Conservation (phyloP, 2,888 invertebrate species). For the Lepas anatifera region DNA sequence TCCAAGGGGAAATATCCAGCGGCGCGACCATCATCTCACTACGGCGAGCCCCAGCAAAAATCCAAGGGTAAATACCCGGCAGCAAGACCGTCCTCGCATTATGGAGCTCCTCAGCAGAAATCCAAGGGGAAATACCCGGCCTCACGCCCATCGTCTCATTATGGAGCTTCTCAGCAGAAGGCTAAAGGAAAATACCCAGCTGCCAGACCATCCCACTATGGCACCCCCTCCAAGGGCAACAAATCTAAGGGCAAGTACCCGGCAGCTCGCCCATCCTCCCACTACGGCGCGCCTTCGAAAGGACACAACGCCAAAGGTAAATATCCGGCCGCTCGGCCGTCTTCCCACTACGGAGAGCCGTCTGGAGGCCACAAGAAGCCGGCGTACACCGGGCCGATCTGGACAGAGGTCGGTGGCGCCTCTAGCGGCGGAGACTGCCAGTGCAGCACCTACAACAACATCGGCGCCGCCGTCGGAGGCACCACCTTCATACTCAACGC, state of each 20-base stretch:
- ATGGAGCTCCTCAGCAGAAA: too few relatives aligned
- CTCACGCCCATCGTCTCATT: neutral
- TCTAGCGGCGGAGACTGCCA: too few relatives aligned
- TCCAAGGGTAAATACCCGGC: too few relatives aligned
- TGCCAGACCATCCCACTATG: neutral
- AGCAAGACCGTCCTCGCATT: too few relatives aligned
- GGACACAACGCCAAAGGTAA: neutral
- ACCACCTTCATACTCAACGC: conserved; percentile 1
- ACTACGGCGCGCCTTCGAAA: neutral
- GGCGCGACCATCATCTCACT: neutral
- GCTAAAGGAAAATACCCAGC: neutral
- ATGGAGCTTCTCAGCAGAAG: neutral
- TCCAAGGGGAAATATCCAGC: neutral
- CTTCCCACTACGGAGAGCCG: neutral
- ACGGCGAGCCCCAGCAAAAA: too few relatives aligned
- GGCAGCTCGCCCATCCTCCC: neutral
- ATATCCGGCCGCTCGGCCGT: neutral
- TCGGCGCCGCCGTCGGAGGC: neutral
- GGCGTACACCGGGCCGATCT: neutral
- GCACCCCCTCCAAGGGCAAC: neutral
- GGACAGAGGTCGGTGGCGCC: too few relatives aligned
- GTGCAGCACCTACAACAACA: conserved; percentile 1
- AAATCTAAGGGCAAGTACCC: neutral
- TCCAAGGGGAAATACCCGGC: neutral
- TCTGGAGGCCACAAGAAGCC: too few relatives aligned